Evolutionary conservation across 2,888 invertebrate species (phyloP).

Genomic region (Caenorhabditis doughertyi): DNA sequence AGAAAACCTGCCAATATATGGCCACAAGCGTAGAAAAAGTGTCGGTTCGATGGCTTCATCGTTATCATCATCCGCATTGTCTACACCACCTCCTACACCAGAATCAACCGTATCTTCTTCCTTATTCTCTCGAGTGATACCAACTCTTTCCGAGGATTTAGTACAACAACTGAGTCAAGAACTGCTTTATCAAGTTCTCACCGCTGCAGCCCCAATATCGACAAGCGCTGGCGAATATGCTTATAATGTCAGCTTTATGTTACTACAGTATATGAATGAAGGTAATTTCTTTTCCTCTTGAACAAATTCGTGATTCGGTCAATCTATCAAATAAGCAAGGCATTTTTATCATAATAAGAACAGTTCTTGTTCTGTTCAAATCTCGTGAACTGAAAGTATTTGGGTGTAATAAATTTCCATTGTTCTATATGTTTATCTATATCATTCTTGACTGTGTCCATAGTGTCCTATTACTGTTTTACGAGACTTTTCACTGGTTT

Average conservation of each 20-base stretch:
- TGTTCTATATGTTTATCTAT: conserved; percentile 16
- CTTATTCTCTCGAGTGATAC: neutral
- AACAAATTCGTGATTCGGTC: too few species aligned
- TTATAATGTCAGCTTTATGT: conserved; percentile 4
- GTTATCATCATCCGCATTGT: conserved; percentile 11
- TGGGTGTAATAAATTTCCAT: conserved; percentile 18
- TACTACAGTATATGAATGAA: conserved; percentile 11
- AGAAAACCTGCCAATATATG: conserved; percentile 28
- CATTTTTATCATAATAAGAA: neutral
- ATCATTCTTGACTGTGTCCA: conserved; percentile 1
- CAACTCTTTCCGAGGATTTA: conserved; percentile 6
- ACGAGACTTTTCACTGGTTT: conserved; percentile 6
- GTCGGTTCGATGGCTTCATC: conserved; percentile 17
- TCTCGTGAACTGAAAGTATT: neutral
- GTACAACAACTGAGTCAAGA: conserved; percentile 6
- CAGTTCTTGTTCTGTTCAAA: conserved; percentile 6
- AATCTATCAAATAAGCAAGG: neutral
- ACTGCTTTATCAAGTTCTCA: neutral
- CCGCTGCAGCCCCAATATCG: conserved; percentile 6
- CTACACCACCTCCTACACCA: conserved; percentile 35
- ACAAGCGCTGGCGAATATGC: conserved; percentile 9
- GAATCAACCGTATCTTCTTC: neutral
- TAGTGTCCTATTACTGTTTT: conserved; percentile 10
- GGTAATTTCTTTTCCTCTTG: neutral
- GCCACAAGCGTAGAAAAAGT: conserved; percentile 24